phyloP scores from a whole-genome alignment of 92 coral and sea anemone species.

The Porites divaricata region DNA sequence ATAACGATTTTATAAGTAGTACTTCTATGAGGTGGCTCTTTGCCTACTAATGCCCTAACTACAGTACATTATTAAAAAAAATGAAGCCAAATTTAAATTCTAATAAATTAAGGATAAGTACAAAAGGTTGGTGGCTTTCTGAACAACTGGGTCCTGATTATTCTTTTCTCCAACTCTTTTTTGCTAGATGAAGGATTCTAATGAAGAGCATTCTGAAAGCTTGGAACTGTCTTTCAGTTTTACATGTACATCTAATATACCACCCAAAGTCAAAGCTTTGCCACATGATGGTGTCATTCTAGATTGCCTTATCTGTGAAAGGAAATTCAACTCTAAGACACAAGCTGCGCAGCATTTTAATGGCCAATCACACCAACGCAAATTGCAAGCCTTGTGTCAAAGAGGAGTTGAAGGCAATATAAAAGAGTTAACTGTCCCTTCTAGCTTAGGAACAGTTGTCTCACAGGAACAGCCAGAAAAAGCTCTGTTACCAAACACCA shows the following conservation, averaged over 20 bases:
- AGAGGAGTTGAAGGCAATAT: not conserved
- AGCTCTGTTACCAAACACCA: too few species aligned
- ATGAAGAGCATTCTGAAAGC: not conserved
- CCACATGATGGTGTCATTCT: not conserved
- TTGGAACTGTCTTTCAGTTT: not conserved
- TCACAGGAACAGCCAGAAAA: not conserved
- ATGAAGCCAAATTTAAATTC: too few species aligned
- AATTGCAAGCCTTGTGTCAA: not conserved
- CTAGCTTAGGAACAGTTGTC: not conserved
- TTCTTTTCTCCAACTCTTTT: not conserved
- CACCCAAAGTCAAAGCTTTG: not conserved
- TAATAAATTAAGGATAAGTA: too few species aligned
- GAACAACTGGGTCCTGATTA: not conserved
- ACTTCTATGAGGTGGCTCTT: too few species aligned
- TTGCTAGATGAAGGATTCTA: not conserved
- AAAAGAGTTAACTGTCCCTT: not conserved
- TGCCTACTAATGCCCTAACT: too few species aligned
- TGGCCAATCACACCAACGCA: constrained; percentile 48
- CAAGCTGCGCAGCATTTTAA: constrained; percentile 82
- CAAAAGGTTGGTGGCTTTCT: too few species aligned
- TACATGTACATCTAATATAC: not conserved
- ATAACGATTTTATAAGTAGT: too few species aligned
- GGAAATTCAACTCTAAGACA: constrained; percentile 74
- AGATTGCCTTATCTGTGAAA: constrained; percentile 74
- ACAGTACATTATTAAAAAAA: too few species aligned